A percentile compares a stretch with the other conserved stretches of the same genome.
Conservation (phyloP, 2,113 vertebrate genomes). For the Glaucomys volans region DNA sequence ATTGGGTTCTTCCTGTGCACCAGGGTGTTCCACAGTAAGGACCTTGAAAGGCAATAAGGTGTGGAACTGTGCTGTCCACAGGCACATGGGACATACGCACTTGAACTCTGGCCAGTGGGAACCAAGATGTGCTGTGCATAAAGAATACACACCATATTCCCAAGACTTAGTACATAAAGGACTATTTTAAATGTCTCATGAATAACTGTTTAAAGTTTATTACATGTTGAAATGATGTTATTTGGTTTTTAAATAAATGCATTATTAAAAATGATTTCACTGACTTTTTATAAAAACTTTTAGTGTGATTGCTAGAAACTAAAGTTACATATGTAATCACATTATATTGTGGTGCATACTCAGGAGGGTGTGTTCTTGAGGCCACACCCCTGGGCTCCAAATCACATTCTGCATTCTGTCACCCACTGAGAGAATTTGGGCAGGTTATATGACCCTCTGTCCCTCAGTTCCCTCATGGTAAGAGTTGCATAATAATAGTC, state of each 20-base stretch:
- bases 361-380: not conserved
- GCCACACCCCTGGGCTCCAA: not conserved
- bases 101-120: not conserved
- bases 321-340: not conserved
- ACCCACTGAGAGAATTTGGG: not conserved
- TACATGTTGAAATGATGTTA: not conserved
- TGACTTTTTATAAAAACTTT: not conserved
- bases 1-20: not conserved
- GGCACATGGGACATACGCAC: not conserved
- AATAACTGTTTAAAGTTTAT: conserved; percentile 4
- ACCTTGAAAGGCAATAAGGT: not conserved
- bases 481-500: not conserved
- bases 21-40: not conserved
- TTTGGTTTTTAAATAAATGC: not conserved
- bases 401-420: too few species aligned
- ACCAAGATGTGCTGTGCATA: not conserved
- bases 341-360: not conserved
- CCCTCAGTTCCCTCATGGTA: not conserved
- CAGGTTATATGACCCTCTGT: not conserved
- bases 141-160: not conserved
- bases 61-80: rapidly evolving
- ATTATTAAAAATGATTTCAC: not conserved
- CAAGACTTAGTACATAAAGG: not conserved
- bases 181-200: not conserved
- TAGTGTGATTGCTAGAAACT: not conserved